Evolutionary conservation across 2,113 vertebrate genomes (phyloP).

Genomic region (Macroglossus sobrinus): DNA sequence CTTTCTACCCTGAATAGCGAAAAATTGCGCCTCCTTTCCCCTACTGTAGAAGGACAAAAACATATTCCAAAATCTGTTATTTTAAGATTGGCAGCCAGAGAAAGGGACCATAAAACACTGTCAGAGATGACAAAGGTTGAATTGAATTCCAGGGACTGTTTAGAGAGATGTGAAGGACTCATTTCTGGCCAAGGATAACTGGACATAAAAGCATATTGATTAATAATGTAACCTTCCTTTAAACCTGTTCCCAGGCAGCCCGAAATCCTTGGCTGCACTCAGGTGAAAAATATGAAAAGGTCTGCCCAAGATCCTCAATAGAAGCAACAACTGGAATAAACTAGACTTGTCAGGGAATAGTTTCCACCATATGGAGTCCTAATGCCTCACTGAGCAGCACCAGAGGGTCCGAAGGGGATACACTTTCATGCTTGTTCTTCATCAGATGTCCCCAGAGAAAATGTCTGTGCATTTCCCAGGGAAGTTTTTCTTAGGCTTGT

Average conservation of each 20-base stretch:
- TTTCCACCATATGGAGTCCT: background rate
- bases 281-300: constrained; percentile 18
- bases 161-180: constrained; percentile 54
- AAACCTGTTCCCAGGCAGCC: constrained; percentile 12
- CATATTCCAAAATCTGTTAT: constrained; percentile 30
- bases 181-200: constrained; percentile 54
- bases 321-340: constrained; percentile 64
- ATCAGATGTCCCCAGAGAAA: background rate
- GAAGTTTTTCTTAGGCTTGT: background rate
- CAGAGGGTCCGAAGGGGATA: background rate
- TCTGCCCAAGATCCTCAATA: constrained; percentile 37
- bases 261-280: constrained; percentile 14
- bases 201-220: constrained; percentile 44
- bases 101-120: constrained; percentile 27
- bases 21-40: background rate
- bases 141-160: constrained; percentile 48
- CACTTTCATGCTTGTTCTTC: background rate
- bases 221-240: constrained; percentile 57
- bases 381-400: constrained; percentile 29
- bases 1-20: background rate
- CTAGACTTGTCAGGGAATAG: constrained; percentile 11
- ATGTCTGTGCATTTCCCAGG: background rate
- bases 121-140: constrained; percentile 49
- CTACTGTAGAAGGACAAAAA: constrained; percentile 22
- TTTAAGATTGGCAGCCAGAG: constrained; percentile 57